phyloP scores from a whole-genome alignment of 2,113 vertebrate genomes.

The Lepidothrix coronata region DNA sequence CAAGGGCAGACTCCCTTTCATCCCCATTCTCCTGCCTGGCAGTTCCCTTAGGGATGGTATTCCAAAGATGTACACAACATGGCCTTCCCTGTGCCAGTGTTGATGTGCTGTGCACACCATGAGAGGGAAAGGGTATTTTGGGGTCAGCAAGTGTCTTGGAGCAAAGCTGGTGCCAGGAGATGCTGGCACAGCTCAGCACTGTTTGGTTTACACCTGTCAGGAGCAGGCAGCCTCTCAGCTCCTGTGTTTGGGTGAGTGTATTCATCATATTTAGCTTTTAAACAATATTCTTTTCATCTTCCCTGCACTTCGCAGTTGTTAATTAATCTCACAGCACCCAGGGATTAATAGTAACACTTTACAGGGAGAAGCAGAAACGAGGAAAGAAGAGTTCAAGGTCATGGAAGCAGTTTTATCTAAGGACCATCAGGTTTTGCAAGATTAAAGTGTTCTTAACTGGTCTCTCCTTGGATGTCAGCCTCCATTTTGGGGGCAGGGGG shows the following conservation, averaged over 20 bases:
- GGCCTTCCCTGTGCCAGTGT: neutral
- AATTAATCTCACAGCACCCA: neutral
- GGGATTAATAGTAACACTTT: neutral
- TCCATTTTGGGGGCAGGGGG: neutral
- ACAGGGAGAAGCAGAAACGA: neutral
- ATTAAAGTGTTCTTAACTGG: neutral
- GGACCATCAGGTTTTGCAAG: neutral
- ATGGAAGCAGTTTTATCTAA: neutral
- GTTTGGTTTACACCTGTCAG: constrained; percentile 29
- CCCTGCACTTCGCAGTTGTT: neutral
- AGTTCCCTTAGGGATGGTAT: neutral
- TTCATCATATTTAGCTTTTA: neutral
- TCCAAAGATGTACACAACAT: neutral
- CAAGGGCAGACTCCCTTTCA: neutral
- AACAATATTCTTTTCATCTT: constrained; percentile 2
- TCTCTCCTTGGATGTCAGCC: neutral
- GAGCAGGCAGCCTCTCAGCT: neutral
- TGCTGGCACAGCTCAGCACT: neutral
- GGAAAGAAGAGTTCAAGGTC: neutral
- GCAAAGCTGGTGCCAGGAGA: neutral
- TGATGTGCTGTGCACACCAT: rapidly evolving
- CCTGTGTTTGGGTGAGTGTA: neutral
- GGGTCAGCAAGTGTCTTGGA: neutral
- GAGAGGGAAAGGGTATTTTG: neutral
- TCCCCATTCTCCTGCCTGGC: neutral